Evolutionary conservation across 2,888 invertebrate species (phyloP).

Genomic region (Sarcophaga variegata): DNA sequence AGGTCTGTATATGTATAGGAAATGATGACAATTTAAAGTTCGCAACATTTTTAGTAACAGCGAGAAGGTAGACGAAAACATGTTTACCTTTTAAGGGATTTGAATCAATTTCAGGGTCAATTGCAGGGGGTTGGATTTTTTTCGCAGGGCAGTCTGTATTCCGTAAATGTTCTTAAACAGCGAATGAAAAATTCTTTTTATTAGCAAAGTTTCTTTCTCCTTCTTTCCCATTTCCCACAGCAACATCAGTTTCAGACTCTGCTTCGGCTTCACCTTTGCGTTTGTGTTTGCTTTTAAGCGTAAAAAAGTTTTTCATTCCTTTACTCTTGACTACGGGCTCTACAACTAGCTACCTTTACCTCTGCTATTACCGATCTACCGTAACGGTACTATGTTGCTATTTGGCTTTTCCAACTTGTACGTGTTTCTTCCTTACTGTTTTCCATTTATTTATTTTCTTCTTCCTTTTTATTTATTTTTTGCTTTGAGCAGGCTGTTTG

Average conservation of each 20-base stretch:
- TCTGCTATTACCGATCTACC: neutral
- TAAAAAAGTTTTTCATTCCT: neutral
- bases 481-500: conserved; percentile 1
- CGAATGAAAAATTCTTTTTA: neutral
- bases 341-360: neutral
- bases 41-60: neutral
- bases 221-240: neutral
- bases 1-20: neutral
- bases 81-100: neutral
- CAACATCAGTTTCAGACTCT: neutral
- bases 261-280: too few species aligned
- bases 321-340: neutral
- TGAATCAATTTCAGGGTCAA: neutral
- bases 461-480: too few species aligned
- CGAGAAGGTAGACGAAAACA: neutral
- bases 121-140: neutral
- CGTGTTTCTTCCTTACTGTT: neutral
- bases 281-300: neutral
- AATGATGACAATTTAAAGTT: neutral
- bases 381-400: neutral
- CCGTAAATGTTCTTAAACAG: neutral
- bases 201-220: neutral
- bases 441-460: neutral
- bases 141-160: neutral
- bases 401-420: neutral